Percentiles rank a stretch among this genome's conserved stretches.
Evolutionary conservation across 1,140 invertebrate species (phyloP).

Genomic region (Sinella curviseta): DNA sequence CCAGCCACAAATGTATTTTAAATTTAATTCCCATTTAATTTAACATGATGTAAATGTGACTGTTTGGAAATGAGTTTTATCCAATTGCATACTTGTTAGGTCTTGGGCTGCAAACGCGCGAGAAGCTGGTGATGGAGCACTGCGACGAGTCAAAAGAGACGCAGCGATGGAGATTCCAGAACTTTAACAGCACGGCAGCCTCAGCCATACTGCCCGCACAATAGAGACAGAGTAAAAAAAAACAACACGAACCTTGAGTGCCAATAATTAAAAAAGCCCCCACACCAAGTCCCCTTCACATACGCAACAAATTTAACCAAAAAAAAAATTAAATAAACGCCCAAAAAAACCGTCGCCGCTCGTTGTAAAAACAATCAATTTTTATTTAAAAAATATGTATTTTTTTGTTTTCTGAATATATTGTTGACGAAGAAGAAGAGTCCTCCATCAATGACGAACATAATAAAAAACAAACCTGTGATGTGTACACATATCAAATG

Average conservation of each 20-base stretch:
- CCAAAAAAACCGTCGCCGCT: neutral
- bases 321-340: constrained; percentile 4
- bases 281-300: too few species aligned
- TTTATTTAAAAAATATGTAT: too few species aligned
- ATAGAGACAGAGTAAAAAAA: neutral
- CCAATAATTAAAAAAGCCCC: neutral
- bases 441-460: too few species aligned
- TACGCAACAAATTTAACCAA: neutral
- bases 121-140: constrained; percentile 51
- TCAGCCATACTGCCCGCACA: neutral
- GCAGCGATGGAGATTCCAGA: constrained; percentile 54
- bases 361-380: too few species aligned
- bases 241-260: neutral
- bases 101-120: constrained; percentile 51
- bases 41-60: too few species aligned
- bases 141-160: constrained; percentile 50
- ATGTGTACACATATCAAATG: constrained; percentile 12
- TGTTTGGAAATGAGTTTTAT: too few species aligned
- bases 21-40: too few species aligned
- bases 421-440: too few species aligned
- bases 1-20: too few species aligned
- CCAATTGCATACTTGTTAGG: constrained; percentile 53
- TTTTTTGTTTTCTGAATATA: too few species aligned
- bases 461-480: too few species aligned
- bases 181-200: constrained; percentile 48